Conservation (phyloP, 2,113 vertebrate species). For the Bagarius yarrelli region DNA sequence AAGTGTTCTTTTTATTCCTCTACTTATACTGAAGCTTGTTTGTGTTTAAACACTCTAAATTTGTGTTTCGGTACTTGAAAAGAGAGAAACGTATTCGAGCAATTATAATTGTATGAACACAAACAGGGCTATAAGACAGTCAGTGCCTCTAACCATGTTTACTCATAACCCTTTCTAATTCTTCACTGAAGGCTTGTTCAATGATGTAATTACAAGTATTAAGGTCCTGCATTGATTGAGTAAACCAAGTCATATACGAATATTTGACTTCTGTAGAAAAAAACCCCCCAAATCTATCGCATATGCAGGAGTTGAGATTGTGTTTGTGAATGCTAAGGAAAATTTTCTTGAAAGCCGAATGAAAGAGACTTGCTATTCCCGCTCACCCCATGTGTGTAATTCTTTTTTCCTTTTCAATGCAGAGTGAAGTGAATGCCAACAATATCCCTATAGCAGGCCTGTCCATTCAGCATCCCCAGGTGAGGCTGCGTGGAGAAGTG, state of each 20-base stretch:
- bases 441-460: slow-evolving; percentile 77
- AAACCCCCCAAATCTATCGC: slow-evolving; percentile 9
- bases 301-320: not conserved
- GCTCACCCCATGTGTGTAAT: slow-evolving; percentile 9
- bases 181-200: slow-evolving; percentile 41
- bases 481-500: slow-evolving; percentile 60
- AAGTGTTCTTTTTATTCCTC: slow-evolving; percentile 55
- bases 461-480: slow-evolving; percentile 79
- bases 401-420: slow-evolving; percentile 50
- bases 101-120: slow-evolving; percentile 1
- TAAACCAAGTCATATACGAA: slow-evolving; percentile 47
- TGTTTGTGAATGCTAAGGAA: slow-evolving; percentile 10
- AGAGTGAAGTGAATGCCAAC: slow-evolving; percentile 76
- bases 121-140: slow-evolving; percentile 6
- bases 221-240: slow-evolving; percentile 35
- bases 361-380: not conserved
- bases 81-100: not conserved
- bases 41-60: not conserved
- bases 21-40: not conserved
- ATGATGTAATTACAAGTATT: slow-evolving; percentile 49
- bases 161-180: slow-evolving; percentile 39
- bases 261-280: slow-evolving; percentile 19
- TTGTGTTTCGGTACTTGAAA: not conserved
- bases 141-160: slow-evolving; percentile 17
- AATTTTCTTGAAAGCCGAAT: slow-evolving; percentile 3